Evolutionary conservation across 1,140 invertebrate genomes (phyloP), one percentile per base, ranked within the genome.

Genomic region (Popillia japonica): DNA sequence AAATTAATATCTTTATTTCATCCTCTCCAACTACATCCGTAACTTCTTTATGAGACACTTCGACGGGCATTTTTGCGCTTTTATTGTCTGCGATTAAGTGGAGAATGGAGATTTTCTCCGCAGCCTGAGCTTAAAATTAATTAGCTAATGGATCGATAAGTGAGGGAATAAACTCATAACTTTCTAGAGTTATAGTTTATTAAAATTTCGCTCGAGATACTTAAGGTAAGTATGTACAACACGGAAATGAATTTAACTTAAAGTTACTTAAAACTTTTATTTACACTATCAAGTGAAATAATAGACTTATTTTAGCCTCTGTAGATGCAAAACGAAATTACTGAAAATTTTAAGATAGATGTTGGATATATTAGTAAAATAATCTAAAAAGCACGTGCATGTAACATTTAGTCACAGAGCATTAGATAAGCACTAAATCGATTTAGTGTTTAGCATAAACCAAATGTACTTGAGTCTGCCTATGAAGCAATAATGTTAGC

Each of bases 1-100:
- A 68, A 68, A 68, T 68, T 68, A 68, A 68, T 68, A 68, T 68
- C 61, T 68, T 68, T 68, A 68, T 68, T 68, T 68, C 22, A 68
- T 68, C 61, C 61, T 7, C 61, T 68, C 61, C 20, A 22, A 68
- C 61, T 22, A 68, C 61, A 68, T 68, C 61, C 61, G 61, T 68
- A 68, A 68, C 61, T 68, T 68, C 61, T 68, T 68, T 68, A 68
- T 22, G 22, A 22, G 17, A 27, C 61, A 68, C 22, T 68, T 68
- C 61, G 61, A 68, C 61, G 61, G 61, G 23, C 14, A 68, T 68
- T 68, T 68, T 68, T 68, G 61, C 61, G 61, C 61, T 68, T 68
- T 68, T 68, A 68, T 68, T 68, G 61, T 68, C 61, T 14, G 61
- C 61, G 61, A 68, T 68, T 68, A 68, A 68, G 61, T 68, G 61